Conservation (phyloP, 2,888 invertebrate species). For the Oscheius myriophilus region DNA sequence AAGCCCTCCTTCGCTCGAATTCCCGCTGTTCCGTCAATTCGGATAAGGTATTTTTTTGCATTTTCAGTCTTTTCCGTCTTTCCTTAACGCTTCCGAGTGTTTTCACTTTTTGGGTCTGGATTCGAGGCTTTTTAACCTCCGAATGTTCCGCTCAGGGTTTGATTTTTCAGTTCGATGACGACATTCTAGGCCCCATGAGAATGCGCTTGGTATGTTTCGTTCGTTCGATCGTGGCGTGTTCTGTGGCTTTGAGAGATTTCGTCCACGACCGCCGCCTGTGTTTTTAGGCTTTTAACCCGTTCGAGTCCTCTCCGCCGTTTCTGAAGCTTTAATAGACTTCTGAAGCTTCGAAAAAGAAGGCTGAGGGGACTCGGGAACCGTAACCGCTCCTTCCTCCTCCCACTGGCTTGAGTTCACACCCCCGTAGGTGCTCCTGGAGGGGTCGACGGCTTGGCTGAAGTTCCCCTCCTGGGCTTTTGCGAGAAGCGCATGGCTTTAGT, state of each 20-base stretch:
- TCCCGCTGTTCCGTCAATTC: slow-evolving; percentile 59
- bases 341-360: too few relatives aligned
- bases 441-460: background rate
- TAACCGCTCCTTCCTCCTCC: too few relatives aligned
- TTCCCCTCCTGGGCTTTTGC: background rate
- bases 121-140: slow-evolving; percentile 7
- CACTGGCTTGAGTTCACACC: too few relatives aligned
- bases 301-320: too few relatives aligned
- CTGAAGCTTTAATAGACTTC: too few relatives aligned
- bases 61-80: slow-evolving; percentile 4
- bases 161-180: slow-evolving; percentile 62
- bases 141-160: background rate
- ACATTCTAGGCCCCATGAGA: slow-evolving; percentile 57
- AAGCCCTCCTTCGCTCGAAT: slow-evolving; percentile 67
- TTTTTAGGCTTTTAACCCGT: too few relatives aligned
- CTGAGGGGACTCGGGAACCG: too few relatives aligned
- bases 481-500: background rate
- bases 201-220: slow-evolving; percentile 64
- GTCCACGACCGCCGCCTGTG: background rate
- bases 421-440: too few relatives aligned
- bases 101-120: slow-evolving; percentile 14
- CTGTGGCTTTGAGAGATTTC: slow-evolving; percentile 20
- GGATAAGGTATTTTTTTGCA: slow-evolving; percentile 61
- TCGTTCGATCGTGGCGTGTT: slow-evolving; percentile 17
- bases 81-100: slow-evolving; percentile 2